phyloP scores from a whole-genome alignment of 2,113 vertebrate species.

The Cochlearius cochlearius region DNA sequence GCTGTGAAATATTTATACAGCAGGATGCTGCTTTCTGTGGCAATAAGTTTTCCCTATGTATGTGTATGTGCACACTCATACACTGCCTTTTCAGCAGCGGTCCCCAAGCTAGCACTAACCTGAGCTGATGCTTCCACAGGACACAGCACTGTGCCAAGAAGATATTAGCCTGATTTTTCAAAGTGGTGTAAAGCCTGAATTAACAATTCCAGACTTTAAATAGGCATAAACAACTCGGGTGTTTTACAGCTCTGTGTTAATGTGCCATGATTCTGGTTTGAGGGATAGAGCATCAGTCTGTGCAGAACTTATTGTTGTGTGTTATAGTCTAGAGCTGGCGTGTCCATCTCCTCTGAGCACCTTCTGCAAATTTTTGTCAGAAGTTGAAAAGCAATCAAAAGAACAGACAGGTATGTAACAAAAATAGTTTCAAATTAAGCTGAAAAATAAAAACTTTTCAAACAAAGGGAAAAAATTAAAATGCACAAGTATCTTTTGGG shows the following conservation, averaged over 20 bases:
- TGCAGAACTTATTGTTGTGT: background rate
- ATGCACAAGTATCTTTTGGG: rapidly evolving
- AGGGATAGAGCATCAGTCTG: background rate
- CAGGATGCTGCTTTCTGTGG: background rate
- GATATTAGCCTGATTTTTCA: background rate
- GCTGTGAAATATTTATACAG: background rate
- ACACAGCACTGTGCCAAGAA: background rate
- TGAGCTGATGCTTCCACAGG: background rate
- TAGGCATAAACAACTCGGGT: background rate
- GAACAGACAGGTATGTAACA: background rate
- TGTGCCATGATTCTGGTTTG: background rate
- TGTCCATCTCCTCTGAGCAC: background rate
- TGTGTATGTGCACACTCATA: no score
- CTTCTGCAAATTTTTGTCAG: background rate
- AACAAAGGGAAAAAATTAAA: background rate
- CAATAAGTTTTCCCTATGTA: background rate
- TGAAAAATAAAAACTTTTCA: background rate
- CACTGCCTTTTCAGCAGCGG: background rate
- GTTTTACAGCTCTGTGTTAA: background rate
- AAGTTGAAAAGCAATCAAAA: background rate
- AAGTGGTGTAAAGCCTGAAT: background rate
- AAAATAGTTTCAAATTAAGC: background rate
- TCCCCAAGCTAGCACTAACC: background rate
- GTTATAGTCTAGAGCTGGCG: background rate
- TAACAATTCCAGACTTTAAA: background rate